These are phyloP conservation scores for Zalophus californianus DNA, from an alignment of 2,797 vertebrate species.

Conservation along the genomic window DNA sequence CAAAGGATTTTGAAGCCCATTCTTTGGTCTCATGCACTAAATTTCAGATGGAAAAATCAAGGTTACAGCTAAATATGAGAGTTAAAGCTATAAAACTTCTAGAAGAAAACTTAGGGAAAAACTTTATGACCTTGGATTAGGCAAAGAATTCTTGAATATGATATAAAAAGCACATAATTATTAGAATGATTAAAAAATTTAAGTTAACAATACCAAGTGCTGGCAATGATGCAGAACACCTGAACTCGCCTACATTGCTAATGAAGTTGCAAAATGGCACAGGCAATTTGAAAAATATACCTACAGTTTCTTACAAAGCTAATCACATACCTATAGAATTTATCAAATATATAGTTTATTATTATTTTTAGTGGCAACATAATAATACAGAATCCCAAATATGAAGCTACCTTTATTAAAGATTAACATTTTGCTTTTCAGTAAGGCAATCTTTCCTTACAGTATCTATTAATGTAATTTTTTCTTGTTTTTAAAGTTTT, in stretches of 20 bases:
- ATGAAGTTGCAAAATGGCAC: neutral
- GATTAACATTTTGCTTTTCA: conserved; percentile 20
- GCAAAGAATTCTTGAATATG: neutral
- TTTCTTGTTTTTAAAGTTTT: neutral
- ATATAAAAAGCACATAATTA: neutral
- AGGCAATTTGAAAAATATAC: neutral
- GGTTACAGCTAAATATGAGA: neutral
- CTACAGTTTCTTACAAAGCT: neutral
- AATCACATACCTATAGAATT: neutral
- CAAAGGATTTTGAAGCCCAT: neutral
- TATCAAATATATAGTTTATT: neutral
- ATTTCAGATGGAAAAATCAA: neutral
- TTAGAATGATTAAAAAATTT: neutral
- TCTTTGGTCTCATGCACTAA: neutral
- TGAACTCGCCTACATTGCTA: neutral
- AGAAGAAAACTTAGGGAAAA: neutral
- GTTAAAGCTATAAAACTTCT: neutral
- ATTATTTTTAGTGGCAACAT: neutral
- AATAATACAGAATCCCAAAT: neutral
- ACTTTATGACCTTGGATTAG: neutral
- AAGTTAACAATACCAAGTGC: neutral
- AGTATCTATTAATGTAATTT: neutral
- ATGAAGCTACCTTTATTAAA: neutral
- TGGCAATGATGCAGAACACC: neutral
- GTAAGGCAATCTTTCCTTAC: neutral